Evolutionary conservation across 2,113 vertebrate species (phyloP), one percentile per base, ranked within the genome.

Genomic region (Corythornis vintsioides): DNA sequence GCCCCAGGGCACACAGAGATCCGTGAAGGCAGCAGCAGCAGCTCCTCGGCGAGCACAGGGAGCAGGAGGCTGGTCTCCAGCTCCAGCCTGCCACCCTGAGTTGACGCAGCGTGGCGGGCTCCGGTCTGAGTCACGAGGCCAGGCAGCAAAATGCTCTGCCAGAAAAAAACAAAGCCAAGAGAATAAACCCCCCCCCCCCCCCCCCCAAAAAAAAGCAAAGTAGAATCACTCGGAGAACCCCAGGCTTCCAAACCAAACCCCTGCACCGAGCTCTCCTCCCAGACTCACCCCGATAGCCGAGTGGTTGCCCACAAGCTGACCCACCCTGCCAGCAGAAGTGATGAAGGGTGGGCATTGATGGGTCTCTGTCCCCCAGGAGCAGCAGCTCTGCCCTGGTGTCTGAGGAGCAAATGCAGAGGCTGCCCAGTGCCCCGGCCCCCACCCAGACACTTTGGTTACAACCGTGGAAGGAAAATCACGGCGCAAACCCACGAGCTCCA

Each of bases 51-150:
- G 2, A 1, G 64, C 69, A 8, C 20, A 13, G 2, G 0, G 67
- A 69, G 38, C 79, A 50, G 53, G 52, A 25, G 29, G 3, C 11
- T 11, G 5, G 21, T 60, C 53, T 75, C 75, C 63, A 22, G 91
- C 91, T 89, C 91, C 82, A 89, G 85, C 28, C 90, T 89, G 80
- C 86, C 91, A 56, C 87, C 87, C 29, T 38, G n/a, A 86, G 91
- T 19, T 21, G 38, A 75, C 6, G 42, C 47, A n/a, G 66, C 29
- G 4, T 12, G 3, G 2, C 33, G 8, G 47, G 24, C 17, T 48
- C 21, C 11, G 47, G 47, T 11, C 66, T 22, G 69, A 76, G 79
- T 7, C 72, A 64, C 7, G 5, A 61, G 45, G 59, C 59, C 20
- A 42, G 29, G 69, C 43, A 59, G 50, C n/a, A 22, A 48, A 45